phyloP scores from a whole-genome alignment of 2,888 invertebrate genomes.

The Patella ulyssiponensis region DNA sequence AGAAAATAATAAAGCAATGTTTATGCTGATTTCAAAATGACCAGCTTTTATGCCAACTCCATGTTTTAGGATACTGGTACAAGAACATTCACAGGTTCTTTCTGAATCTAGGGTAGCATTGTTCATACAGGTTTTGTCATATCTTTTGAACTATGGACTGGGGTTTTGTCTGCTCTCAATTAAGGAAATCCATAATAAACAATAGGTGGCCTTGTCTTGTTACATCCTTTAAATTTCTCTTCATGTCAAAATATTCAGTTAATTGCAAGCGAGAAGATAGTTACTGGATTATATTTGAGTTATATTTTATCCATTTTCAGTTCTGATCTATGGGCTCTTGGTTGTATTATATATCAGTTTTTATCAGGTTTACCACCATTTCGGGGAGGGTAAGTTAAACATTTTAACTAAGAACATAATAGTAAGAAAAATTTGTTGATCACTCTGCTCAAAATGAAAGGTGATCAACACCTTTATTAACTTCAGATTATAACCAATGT shows the following conservation, averaged over 20 bases:
- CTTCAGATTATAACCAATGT: not conserved
- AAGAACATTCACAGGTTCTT: too few species aligned
- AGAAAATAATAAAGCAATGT: too few species aligned
- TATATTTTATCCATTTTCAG: slow-evolving; percentile 58
- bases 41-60: too few species aligned
- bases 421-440: not conserved
- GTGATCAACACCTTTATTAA: not conserved
- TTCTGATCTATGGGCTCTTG: slow-evolving; percentile 97
- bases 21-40: too few species aligned
- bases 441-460: not conserved
- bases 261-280: not conserved
- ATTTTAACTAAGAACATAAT: not conserved
- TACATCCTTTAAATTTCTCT: not conserved
- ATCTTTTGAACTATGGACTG: too few species aligned
- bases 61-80: too few species aligned
- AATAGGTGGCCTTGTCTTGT: not conserved
- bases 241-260: not conserved
- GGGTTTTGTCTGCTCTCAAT: too few species aligned
- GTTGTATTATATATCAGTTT: slow-evolving; percentile 98
- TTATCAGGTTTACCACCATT: slow-evolving; percentile 93
- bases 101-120: too few species aligned
- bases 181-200: not conserved
- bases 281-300: not conserved
- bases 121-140: too few species aligned
- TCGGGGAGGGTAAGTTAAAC: slow-evolving; percentile 77